These are phyloP conservation scores for Oryzias curvinotus DNA, from an alignment of 2,113 vertebrate species.

Conservation along the genomic window DNA sequence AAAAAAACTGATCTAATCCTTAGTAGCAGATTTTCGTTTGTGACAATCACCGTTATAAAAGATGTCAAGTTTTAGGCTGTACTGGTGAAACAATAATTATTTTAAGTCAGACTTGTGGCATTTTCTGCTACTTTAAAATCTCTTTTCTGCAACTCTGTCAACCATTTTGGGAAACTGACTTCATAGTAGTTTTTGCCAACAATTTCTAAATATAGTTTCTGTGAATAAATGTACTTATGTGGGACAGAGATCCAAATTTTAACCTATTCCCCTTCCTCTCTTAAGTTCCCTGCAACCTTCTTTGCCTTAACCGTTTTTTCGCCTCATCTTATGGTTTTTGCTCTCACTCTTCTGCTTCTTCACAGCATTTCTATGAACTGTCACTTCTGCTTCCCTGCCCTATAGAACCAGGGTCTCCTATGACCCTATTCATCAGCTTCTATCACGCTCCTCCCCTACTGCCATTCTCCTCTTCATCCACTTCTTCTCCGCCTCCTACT, in stretches of 20 bases:
- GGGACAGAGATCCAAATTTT: neutral
- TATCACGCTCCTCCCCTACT: slow-evolving; percentile 14
- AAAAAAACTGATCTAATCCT: too few species aligned
- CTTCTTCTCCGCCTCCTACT: neutral
- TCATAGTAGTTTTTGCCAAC: too few species aligned
- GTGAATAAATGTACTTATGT: too few species aligned
- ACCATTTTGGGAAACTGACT: too few species aligned
- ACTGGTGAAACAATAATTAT: too few species aligned
- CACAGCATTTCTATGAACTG: slow-evolving; percentile 5
- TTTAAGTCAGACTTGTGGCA: too few species aligned
- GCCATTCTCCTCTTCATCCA: slow-evolving; percentile 9
- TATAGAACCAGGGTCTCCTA: slow-evolving; percentile 8
- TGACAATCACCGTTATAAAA: too few species aligned
- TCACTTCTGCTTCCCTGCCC: neutral
- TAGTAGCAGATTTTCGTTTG: too few species aligned
- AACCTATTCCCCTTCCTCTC: slow-evolving; percentile 8
- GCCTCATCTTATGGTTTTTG: slow-evolving; percentile 14
- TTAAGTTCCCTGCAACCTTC: neutral
- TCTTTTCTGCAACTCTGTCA: too few species aligned
- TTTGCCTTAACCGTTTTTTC: neutral
- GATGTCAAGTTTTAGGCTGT: too few species aligned
- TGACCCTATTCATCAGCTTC: slow-evolving; percentile 16
- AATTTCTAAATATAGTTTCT: too few species aligned
- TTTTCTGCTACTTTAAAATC: too few species aligned
- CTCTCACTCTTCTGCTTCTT: slow-evolving; percentile 13